Base-by-base conservation (phyloP, 2,888 invertebrate genomes). In the Nomada ruficornis region DNA sequence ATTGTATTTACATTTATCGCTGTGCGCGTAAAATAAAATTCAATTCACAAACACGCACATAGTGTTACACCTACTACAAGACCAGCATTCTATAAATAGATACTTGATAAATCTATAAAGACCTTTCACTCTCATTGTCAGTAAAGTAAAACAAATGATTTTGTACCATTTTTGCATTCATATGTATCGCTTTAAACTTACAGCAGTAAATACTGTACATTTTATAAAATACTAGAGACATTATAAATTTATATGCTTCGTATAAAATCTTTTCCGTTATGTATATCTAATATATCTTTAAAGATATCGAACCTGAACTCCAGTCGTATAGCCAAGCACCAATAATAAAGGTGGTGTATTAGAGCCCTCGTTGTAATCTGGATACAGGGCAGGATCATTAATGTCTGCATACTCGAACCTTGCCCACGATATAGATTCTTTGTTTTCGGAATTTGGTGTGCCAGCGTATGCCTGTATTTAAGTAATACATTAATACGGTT, bases 381-480 rank as follows among this genome's bases (percentile, higher is more conserved):
- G 96, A 89, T 96, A 96, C 77, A 96, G 95, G 68, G 95, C 95
- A 36, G 96, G 96, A 94, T 97, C 97, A 91, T 97, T 97, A 86
- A 96, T 96, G 93, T 98, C 98, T 44, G 97, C 96, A 83, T 97
- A 96, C 94, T 98, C 98, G 94, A 99, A 98, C 90, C 97, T 95
- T 13, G 97, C 97, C 98, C 98, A 98, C 88, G 95, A 93, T 85
- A 96, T 95, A 64, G 95, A 94, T 87, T 96, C 96, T 89, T 95
- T 95, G 81, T 93, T 94, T 81, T 96, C 96, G 52, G 94, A 94
- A 82, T 94, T 94, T 77, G 95, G 94, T 50, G 94, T 93, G 77
- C 95, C 94, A 18, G 94, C 94, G 87, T 95, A 95, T 7, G 95
- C 95, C 95, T 95, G 80, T 29, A 86, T 59, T 72, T 44, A 26